Base-by-base conservation (phyloP, 2,113 vertebrate species). In the Clinocottus analis region DNA sequence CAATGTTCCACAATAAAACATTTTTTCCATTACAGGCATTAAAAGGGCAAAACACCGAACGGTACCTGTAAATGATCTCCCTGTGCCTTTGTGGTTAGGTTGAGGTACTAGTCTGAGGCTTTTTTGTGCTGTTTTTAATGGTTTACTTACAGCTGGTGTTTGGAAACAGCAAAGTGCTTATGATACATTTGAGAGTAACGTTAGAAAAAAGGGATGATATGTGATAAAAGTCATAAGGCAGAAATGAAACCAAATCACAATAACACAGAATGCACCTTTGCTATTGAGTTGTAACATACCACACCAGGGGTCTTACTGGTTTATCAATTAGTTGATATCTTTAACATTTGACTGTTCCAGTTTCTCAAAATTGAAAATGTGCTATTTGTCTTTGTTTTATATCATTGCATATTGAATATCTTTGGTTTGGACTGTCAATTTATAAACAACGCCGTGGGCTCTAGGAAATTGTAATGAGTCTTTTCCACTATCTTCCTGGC, bases 1-100 rank as follows among this genome's bases (percentile, higher is more conserved):
- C 13, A 11, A 62, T 61, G 58, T 68, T 84, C 47, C 35, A 56
- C 68, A 75, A 64, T 66, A 59, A 84, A 78, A 62, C n/a, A 31
- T 83, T 1, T 58, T 68, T 85, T 83, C 84, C 33, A 84, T 75
- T 67, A 53, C 53, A 79, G 13, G 31, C 23, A 17, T 53, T 75
- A 78, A 67, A 66, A 33, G 68, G 17, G 17, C 8, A 37, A 70
- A 59, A 69, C 61, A 61, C 27, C 19, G 68, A 65, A 67, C 67
- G 49, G 39, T 51, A 69, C 43, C 55, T 27, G 58, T 71, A 73
- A 70, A 77, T 59, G 41, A 85, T 65, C 35, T 74, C 55, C 21
- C 1, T 39, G 39, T 72, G 35, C 49, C 25, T 56, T 12, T 39
- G 63, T 23, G 47, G 37, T 51, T 65, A 41, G 39, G 3, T 21